A percentile compares a stretch with the other conserved stretches of the same genome.
Evolutionary conservation across 2,888 invertebrate species (phyloP).

Genomic region (Germaria angustata): DNA sequence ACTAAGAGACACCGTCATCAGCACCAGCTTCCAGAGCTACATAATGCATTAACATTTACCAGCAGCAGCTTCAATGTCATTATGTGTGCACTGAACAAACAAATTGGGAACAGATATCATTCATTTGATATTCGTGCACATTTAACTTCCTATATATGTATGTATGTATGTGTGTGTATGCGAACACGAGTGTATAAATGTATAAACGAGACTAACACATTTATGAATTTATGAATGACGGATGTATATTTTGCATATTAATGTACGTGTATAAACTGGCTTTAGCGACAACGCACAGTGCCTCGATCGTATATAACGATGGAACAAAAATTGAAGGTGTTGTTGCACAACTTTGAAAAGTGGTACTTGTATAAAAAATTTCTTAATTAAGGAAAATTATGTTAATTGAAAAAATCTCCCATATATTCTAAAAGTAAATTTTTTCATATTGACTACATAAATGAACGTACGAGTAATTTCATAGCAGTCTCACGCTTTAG

Average conservation of each 20-base stretch:
- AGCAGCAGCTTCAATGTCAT: constrained; percentile 25
- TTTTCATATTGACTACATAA: too few species aligned
- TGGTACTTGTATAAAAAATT: too few species aligned
- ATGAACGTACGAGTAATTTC: too few species aligned
- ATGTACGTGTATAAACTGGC: background rate
- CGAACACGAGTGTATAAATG: background rate
- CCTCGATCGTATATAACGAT: too few species aligned
- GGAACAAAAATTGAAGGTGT: too few species aligned
- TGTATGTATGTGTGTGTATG: background rate
- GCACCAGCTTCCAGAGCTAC: background rate
- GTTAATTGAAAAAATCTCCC: too few species aligned
- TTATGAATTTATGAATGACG: constrained; percentile 38
- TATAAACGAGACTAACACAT: background rate
- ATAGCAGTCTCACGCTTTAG: too few species aligned
- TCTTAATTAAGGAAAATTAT: too few species aligned
- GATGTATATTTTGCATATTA: constrained; percentile 30
- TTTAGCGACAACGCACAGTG: background rate
- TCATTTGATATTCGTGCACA: constrained; percentile 17
- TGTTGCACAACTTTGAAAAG: too few species aligned
- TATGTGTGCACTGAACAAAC: constrained; percentile 57
- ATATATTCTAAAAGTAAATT: too few species aligned
- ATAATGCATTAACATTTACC: constrained; percentile 1
- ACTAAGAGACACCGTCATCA: background rate
- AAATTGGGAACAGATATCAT: constrained; percentile 57
- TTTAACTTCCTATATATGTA: background rate